Evolutionary conservation across 2,113 vertebrate genomes (phyloP).

Genomic region (Corythornis vintsioides): DNA sequence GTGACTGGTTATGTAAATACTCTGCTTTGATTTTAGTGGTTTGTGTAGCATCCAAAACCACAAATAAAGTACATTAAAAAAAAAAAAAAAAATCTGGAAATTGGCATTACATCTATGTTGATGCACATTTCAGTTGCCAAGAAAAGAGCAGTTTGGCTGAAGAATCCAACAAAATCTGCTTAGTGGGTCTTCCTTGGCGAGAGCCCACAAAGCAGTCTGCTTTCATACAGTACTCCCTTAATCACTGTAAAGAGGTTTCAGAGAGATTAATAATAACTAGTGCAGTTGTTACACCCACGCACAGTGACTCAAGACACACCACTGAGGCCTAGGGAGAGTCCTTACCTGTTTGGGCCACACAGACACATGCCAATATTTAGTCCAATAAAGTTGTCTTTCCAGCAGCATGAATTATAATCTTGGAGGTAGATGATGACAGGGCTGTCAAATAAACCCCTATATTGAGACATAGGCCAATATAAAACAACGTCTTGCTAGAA

Average conservation of each 20-base stretch:
- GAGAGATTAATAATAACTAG: slow-evolving; percentile 67
- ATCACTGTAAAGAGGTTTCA: slow-evolving; percentile 58
- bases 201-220: slow-evolving; percentile 45
- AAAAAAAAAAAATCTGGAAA: neutral
- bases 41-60: neutral
- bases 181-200: slow-evolving; percentile 52
- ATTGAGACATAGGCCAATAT: neutral
- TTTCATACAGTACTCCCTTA: slow-evolving; percentile 49
- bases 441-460: slow-evolving; percentile 12
- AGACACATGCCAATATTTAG: slow-evolving; percentile 53
- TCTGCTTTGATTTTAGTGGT: neutral
- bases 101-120: slow-evolving; percentile 26
- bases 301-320: slow-evolving; percentile 44
- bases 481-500: neutral
- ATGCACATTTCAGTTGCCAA: slow-evolving; percentile 32
- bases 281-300: slow-evolving; percentile 35
- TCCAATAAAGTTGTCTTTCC: slow-evolving; percentile 51
- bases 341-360: slow-evolving; percentile 56
- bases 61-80: slow-evolving; percentile 14
- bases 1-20: neutral
- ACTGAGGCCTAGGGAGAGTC: neutral
- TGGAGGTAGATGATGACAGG: slow-evolving; percentile 35
- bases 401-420: slow-evolving; percentile 52
- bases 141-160: slow-evolving; percentile 68
- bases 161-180: slow-evolving; percentile 61